A percentile compares a stretch with the other conserved stretches of the same genome.
phyloP scores from a whole-genome alignment of 2,888 invertebrate genomes.

The Syrista parreyssii region DNA sequence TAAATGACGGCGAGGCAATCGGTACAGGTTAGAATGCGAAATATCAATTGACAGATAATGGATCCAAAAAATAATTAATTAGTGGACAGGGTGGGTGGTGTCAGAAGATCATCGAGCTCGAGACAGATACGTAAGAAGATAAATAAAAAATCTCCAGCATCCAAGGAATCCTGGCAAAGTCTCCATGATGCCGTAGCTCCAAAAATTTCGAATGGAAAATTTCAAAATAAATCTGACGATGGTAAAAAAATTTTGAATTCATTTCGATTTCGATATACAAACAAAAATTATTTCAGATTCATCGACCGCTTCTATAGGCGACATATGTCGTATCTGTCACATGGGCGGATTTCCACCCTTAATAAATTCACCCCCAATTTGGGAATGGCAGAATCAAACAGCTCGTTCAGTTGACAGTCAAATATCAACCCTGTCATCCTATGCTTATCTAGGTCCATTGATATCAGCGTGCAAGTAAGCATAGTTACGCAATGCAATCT shows the following conservation, averaged over 20 bases:
- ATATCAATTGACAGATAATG: background rate
- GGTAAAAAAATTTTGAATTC: background rate
- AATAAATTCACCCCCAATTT: conserved; percentile 30
- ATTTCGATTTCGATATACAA: background rate
- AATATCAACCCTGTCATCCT: conserved; percentile 44
- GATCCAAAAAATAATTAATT: background rate
- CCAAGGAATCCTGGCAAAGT: background rate
- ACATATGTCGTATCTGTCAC: conserved; percentile 63
- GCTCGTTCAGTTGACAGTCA: conserved; percentile 38
- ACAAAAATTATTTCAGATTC: background rate
- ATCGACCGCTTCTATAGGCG: conserved; percentile 32
- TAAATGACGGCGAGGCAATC: conserved; percentile 24
- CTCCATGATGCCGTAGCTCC: background rate
- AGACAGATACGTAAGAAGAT: background rate
- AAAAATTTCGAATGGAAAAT: background rate
- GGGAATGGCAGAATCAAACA: conserved; percentile 37
- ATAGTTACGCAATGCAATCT: background rate
- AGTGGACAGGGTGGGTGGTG: background rate
- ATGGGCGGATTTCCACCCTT: conserved; percentile 54
- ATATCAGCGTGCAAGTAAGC: conserved; percentile 62
- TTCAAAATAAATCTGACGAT: background rate
- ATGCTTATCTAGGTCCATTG: conserved; percentile 52
- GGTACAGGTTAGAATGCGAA: conserved; percentile 45
- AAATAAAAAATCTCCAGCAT: background rate
- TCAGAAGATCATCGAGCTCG: background rate